Evolutionary conservation across 2,113 vertebrate species (phyloP), one percentile per base, ranked within the genome.

Genomic region (Australoheros scitulus): DNA sequence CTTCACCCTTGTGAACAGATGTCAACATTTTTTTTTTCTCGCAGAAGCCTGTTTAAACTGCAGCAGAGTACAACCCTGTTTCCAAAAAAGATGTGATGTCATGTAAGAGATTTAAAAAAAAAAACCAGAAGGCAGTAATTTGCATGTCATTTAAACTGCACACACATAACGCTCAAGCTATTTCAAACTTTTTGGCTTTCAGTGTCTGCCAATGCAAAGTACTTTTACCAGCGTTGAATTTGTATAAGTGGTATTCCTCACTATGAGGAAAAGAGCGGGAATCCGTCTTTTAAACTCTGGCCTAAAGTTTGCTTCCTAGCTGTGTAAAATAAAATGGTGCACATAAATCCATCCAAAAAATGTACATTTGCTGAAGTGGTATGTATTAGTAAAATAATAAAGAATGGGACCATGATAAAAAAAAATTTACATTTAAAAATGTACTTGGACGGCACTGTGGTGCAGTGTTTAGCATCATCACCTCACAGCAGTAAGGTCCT

Each of bases 311-410:
- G 47, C 14, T 50, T 50, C 43, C 43, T 47, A 15, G 0, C 13
- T 41, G 9, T 41, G 38, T 41, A 41, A 41, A 3, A 41, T 43
- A 13, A 13, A 43, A 43, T 47, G 5, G 26, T 0, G 26, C 22
- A 11, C 26, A 47, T 1, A 68, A 47, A 68, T 26, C 11, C 14
- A 41, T 68, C 41, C 22, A 47, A 68, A 61, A 24, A 68, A 26
- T 43, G 4, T 43, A 26, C 24, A 1, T 43, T 43, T 65, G 0
- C 22, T 47, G 26, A 4, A 68, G 41, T 50, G 41, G 15, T 50
- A 68, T 7, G 29, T 50, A 68, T 68, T 50, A 68, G 8, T 29
- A 11, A 68, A 68, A 68, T 68, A 68, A 68, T 68, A 50, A 68
- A 68, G 47, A 29, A 43, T 7, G 41, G 64, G 22, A 50, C 3